phyloP scores from a whole-genome alignment of 2,113 vertebrate species.

The Hirundichthys speculiger region DNA sequence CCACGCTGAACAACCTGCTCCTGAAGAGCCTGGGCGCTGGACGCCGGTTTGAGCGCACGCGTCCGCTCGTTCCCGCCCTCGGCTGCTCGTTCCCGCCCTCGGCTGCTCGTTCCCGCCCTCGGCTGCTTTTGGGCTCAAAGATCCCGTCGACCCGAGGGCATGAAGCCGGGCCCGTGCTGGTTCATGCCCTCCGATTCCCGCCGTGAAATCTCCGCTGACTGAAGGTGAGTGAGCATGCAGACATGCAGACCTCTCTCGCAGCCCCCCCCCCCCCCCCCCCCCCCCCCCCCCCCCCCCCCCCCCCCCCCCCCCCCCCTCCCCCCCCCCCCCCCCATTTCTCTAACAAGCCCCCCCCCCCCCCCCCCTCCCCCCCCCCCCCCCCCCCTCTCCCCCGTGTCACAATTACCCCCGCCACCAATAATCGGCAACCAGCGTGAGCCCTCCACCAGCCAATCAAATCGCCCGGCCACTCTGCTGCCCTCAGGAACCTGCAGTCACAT shows the following conservation, averaged over 20 bases:
- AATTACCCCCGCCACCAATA: slow-evolving; percentile 70
- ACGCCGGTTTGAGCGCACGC: too few relatives aligned
- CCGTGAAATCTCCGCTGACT: slow-evolving; percentile 76
- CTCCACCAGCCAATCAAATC: slow-evolving; percentile 98
- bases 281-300: too few relatives aligned
- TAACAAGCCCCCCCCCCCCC: slow-evolving; percentile 6
- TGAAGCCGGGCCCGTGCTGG: too few relatives aligned
- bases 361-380: slow-evolving; percentile 39
- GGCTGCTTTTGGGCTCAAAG: neutral
- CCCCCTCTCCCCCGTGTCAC: slow-evolving; percentile 69
- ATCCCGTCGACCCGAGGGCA: too few relatives aligned
- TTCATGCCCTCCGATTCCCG: too few relatives aligned
- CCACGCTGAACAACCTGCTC: too few relatives aligned
- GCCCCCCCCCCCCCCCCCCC: slow-evolving; percentile 10
- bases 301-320: slow-evolving; percentile 9
- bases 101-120: too few relatives aligned
- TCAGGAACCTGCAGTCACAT: slow-evolving; percentile 99
- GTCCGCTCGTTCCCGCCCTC: too few relatives aligned
- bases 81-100: too few relatives aligned
- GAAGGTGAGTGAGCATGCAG: slow-evolving; percentile 88
- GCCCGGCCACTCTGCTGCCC: slow-evolving; percentile 91
- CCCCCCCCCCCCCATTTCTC: slow-evolving; percentile 7
- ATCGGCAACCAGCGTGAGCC: slow-evolving; percentile 90
- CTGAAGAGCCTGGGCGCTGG: too few relatives aligned
- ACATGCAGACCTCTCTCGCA: slow-evolving; percentile 88